A percentile compares a stretch with the other conserved stretches of the same genome.
Conservation (phyloP, 2,113 vertebrate genomes). For the Pomatostomus ruficeps region DNA sequence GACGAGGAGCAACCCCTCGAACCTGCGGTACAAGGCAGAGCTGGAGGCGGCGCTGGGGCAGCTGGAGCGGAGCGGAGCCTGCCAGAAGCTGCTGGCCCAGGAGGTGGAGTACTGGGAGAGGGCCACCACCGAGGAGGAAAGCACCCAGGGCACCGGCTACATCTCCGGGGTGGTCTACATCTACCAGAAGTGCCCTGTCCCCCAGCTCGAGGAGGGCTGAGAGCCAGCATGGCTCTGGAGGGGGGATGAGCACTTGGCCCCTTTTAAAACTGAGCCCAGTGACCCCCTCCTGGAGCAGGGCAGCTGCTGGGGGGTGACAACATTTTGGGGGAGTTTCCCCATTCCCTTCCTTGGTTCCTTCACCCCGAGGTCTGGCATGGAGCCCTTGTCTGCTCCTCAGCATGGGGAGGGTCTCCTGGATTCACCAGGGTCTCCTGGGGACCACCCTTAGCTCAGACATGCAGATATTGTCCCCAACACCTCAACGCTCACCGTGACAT, state of each 20-base stretch:
- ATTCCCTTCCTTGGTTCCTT: not conserved
- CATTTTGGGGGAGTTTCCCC: not conserved
- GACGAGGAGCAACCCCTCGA: constrained; percentile 78
- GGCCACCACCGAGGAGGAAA: constrained; percentile 71
- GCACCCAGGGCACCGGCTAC: constrained; percentile 50
- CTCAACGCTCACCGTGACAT: rapidly evolving
- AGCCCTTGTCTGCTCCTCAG: not conserved
- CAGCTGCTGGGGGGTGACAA: not conserved
- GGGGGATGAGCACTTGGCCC: too few species aligned
- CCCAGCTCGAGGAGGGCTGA: not conserved
- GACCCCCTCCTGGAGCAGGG: not conserved
- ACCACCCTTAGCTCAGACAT: not conserved
- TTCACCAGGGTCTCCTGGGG: not conserved
- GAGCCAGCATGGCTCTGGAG: rapidly evolving
- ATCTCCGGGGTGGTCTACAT: constrained; percentile 82
- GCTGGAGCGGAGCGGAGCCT: constrained; percentile 74
- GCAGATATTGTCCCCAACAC: not conserved
- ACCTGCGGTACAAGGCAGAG: constrained; percentile 73
- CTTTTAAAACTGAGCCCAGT: not conserved
- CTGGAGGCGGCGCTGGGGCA: constrained; percentile 69
- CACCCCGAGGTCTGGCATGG: rapidly evolving
- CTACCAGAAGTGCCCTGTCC: constrained; percentile 68
- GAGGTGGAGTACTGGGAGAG: constrained; percentile 82
- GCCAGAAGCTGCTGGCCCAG: constrained; percentile 66
- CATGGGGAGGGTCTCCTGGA: not conserved